phyloP scores from a whole-genome alignment of 2,113 vertebrate species.

The Myotis lucifugus region DNA sequence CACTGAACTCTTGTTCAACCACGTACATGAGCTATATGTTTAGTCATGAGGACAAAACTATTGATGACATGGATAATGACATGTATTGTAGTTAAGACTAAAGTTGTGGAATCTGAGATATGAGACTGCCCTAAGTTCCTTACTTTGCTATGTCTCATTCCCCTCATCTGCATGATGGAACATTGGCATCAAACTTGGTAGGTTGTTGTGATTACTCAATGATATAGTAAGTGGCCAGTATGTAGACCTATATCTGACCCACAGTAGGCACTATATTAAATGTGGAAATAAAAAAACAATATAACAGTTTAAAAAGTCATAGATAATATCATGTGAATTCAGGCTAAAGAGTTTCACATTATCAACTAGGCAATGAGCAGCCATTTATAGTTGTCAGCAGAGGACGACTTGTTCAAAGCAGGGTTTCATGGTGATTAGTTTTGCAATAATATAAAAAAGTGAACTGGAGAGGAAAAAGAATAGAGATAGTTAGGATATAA shows the following conservation, averaged over 20 bases:
- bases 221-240: background rate
- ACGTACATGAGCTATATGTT: fast-evolving
- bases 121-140: fast-evolving
- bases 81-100: background rate
- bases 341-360: background rate
- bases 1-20: background rate
- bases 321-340: no score
- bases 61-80: background rate
- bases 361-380: background rate
- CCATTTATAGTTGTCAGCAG: background rate
- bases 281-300: background rate
- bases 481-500: background rate
- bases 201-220: background rate
- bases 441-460: background rate
- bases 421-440: background rate
- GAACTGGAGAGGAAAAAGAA: background rate
- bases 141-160: background rate
- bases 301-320: background rate
- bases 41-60: background rate
- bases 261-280: background rate
- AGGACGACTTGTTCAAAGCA: background rate
- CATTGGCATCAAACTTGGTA: background rate
- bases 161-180: background rate
- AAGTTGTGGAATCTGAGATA: fast-evolving
- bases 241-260: background rate